These are phyloP conservation scores for Poeciliopsis infans DNA, from an alignment of 2,797 vertebrate genomes.

Conservation along the genomic window DNA sequence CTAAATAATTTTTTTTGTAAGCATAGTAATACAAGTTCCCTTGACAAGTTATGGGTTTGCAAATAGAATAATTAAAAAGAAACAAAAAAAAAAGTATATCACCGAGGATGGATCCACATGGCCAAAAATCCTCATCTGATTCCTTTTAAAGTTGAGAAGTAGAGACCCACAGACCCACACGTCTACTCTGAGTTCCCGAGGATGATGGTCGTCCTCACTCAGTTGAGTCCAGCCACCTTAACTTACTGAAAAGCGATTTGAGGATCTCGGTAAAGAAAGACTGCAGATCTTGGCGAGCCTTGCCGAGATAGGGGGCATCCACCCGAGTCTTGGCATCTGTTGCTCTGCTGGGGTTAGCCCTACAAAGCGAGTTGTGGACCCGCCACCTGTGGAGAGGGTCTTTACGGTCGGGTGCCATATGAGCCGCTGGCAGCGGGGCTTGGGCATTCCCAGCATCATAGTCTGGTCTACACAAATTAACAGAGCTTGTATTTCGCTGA, in stretches of 20 bases:
- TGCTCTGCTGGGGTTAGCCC: neutral
- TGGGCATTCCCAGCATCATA: neutral
- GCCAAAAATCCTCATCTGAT: neutral
- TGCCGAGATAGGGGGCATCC: neutral
- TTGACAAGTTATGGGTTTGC: neutral
- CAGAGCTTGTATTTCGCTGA: neutral
- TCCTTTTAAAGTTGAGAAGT: neutral
- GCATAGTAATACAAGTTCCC: neutral
- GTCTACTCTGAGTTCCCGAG: neutral
- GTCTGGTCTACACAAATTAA: neutral
- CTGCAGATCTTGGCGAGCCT: neutral
- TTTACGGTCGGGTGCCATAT: neutral
- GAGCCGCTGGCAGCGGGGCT: neutral
- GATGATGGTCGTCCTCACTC: neutral
- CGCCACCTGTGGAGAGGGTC: neutral
- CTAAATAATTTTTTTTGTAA: neutral
- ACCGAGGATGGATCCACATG: neutral
- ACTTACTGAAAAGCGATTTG: neutral
- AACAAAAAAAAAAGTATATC: neutral
- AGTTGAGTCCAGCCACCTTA: neutral
- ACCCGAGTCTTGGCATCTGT: neutral
- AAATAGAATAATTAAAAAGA: neutral
- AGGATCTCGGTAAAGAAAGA: neutral
- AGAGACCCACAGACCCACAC: too few species aligned
- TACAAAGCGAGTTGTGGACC: neutral